phyloP scores from a whole-genome alignment of 2,797 vertebrate species.

The Chromobotia macracanthus region DNA sequence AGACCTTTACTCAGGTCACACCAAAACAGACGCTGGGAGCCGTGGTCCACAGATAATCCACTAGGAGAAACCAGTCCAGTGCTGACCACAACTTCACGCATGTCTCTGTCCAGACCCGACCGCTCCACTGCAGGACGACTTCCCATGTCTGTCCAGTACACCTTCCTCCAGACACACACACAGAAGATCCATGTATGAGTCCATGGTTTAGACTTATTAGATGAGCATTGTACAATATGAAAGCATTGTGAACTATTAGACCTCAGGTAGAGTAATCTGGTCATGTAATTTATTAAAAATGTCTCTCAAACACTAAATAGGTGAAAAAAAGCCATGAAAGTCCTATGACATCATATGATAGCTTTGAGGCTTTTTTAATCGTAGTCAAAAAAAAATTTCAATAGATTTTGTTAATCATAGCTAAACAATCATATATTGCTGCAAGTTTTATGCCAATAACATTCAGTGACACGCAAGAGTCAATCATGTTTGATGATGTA shows the following conservation, averaged over 20 bases:
- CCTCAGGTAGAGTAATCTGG: background rate
- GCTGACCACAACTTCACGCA: slow-evolving; percentile 75
- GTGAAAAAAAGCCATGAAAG: too few species aligned
- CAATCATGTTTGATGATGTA: too few species aligned
- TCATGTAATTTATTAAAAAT: background rate
- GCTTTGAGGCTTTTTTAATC: too few species aligned
- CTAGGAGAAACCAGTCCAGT: slow-evolving; percentile 82
- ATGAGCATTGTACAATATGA: background rate
- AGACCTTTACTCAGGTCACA: slow-evolving; percentile 81
- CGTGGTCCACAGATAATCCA: slow-evolving; percentile 86
- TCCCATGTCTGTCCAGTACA: slow-evolving; percentile 93
- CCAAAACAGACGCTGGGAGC: slow-evolving; percentile 87
- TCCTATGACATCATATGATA: too few species aligned
- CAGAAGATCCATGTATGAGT: background rate
- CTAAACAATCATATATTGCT: too few species aligned
- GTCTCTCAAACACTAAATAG: too few species aligned
- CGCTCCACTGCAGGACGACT: slow-evolving; percentile 81
- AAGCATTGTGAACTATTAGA: background rate
- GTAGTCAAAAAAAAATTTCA: too few species aligned
- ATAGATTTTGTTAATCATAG: too few species aligned
- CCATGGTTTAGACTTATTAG: background rate
- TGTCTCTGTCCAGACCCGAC: slow-evolving; percentile 80
- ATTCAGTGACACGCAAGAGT: background rate
- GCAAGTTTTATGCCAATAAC: too few species aligned
- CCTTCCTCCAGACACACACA: slow-evolving; percentile 80